phyloP scores from a whole-genome alignment of 2,797 vertebrate species.

The Hydrophis major region DNA sequence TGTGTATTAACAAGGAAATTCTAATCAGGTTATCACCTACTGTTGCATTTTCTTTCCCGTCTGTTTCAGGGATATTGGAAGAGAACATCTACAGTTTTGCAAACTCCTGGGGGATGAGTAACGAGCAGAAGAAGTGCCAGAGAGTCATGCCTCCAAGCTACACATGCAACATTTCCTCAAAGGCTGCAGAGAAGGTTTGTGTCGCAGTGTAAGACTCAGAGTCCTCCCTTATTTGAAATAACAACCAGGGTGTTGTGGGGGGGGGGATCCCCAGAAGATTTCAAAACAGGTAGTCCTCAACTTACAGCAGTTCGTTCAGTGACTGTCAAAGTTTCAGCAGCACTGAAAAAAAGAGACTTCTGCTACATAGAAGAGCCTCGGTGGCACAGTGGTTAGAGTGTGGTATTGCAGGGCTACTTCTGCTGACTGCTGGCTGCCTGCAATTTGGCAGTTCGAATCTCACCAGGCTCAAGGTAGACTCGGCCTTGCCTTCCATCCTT shows the following conservation, averaged over 20 bases:
- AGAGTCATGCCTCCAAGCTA: conserved; percentile 75
- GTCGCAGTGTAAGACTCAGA: neutral
- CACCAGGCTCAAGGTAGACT: too few species aligned
- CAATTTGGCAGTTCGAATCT: too few species aligned
- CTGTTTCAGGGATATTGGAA: conserved; percentile 80
- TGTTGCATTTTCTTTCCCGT: neutral
- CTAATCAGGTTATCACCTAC: neutral
- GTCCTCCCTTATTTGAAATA: neutral
- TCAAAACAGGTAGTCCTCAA: neutral
- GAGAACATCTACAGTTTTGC: conserved; percentile 87
- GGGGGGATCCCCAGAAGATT: neutral
- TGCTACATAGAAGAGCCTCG: neutral
- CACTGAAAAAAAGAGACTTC: neutral
- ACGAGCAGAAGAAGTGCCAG: conserved; percentile 77
- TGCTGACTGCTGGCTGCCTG: too few species aligned
- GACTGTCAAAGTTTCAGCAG: neutral
- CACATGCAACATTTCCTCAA: conserved; percentile 83
- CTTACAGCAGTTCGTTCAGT: neutral
- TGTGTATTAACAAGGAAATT: neutral
- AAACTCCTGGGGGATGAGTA: conserved; percentile 92
- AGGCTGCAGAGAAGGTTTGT: conserved; percentile 70
- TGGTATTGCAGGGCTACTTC: too few species aligned
- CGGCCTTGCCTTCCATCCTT: too few species aligned
- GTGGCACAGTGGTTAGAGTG: too few species aligned
- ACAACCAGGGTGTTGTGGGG: neutral